Percentiles rank a stretch among this genome's conserved stretches.
Evolutionary conservation across 1,140 invertebrate genomes (phyloP).

Genomic region (Hyposmocoma kahamanoa): DNA sequence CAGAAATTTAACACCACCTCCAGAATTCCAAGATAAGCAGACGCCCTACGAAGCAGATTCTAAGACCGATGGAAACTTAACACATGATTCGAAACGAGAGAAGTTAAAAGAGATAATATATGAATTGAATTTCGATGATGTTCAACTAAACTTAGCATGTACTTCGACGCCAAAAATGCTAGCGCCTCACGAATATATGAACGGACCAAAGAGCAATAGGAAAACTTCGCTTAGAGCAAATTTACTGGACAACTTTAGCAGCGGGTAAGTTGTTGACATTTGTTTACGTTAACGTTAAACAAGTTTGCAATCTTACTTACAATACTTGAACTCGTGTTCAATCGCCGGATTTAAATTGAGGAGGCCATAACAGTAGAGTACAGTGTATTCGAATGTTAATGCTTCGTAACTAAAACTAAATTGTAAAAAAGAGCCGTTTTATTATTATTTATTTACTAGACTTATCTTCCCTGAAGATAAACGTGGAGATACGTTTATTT

Average conservation of each 20-base stretch:
- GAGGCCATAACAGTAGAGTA: too few species aligned
- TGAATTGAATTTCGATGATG: slow-evolving; percentile 53
- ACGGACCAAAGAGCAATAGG: slow-evolving; percentile 37
- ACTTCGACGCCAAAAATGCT: slow-evolving; percentile 70
- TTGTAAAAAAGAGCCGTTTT: too few species aligned
- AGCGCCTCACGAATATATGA: slow-evolving; percentile 53
- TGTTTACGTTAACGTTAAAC: too few species aligned
- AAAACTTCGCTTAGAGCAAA: slow-evolving; percentile 47
- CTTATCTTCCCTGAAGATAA: too few species aligned
- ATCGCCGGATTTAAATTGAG: too few species aligned
- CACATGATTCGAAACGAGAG: slow-evolving; percentile 62
- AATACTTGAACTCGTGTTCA: too few species aligned
- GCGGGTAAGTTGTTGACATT: slow-evolving; percentile 48
- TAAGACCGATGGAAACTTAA: slow-evolving; percentile 48
- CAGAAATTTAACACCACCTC: slow-evolving; percentile 57
- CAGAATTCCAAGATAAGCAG: slow-evolving; percentile 65
- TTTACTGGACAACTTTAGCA: slow-evolving; percentile 51
- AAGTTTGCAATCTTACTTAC: too few species aligned
- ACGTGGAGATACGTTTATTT: too few species aligned
- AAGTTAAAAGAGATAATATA: slow-evolving; percentile 62
- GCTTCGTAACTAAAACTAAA: too few species aligned
- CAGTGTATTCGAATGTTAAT: too few species aligned
- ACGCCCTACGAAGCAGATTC: slow-evolving; percentile 48
- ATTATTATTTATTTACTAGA: too few species aligned
- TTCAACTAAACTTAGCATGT: slow-evolving; percentile 61